phyloP scores from a whole-genome alignment of 2,888 invertebrate genomes.

The Tridacna crocea region DNA sequence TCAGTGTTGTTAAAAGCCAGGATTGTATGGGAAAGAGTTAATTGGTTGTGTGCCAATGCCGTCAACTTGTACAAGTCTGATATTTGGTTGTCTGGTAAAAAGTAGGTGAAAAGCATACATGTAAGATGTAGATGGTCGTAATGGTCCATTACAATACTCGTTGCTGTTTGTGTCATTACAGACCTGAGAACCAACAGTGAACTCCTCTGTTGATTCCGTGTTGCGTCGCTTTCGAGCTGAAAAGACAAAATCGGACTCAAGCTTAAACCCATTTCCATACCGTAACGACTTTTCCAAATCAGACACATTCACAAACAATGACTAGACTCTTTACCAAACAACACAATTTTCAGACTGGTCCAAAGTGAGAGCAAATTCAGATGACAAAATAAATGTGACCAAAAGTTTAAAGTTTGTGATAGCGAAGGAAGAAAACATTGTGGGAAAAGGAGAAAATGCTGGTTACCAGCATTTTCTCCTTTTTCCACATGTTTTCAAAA shows the following conservation, averaged over 20 bases:
- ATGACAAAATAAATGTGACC: too few species aligned
- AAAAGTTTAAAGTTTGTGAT: too few species aligned
- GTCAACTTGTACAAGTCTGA: too few species aligned
- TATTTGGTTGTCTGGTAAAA: background rate
- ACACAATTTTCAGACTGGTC: background rate
- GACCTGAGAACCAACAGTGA: conserved; percentile 31
- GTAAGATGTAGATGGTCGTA: conserved; percentile 36
- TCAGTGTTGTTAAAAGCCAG: too few species aligned
- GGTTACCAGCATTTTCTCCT: background rate
- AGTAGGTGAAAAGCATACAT: conserved; percentile 27
- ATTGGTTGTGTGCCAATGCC: too few species aligned
- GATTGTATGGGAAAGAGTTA: too few species aligned
- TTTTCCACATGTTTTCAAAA: background rate
- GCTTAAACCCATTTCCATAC: too few species aligned
- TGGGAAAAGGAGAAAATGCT: background rate
- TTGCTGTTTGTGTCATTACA: conserved; percentile 20
- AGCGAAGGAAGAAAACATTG: background rate
- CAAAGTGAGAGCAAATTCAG: too few species aligned
- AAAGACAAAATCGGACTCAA: background rate
- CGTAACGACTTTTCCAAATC: too few species aligned
- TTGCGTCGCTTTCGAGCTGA: conserved; percentile 18
- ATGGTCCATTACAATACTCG: conserved; percentile 51
- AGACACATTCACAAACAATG: too few species aligned
- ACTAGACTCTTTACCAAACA: background rate
- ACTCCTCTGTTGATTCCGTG: conserved; percentile 12